Conservation (phyloP, 2,888 invertebrate species). For the Protonemura montana region DNA sequence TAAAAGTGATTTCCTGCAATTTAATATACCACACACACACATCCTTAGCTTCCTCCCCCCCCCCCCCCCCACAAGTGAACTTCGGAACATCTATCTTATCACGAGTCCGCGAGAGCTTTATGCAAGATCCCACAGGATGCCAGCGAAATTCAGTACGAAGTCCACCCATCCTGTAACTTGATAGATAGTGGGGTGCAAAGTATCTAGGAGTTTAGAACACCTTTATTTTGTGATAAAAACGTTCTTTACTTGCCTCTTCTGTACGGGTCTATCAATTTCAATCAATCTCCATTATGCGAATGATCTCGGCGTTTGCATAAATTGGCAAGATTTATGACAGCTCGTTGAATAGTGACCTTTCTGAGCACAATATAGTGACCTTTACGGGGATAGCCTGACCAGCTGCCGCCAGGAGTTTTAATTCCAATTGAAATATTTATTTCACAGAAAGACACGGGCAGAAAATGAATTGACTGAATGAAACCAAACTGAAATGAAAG, state of each 20-base stretch:
- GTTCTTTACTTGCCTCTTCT: not conserved
- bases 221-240: not conserved
- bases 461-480: not conserved
- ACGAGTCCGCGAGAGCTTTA: not conserved
- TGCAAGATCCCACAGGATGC: too few relatives aligned
- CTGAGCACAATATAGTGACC: conserved; percentile 1
- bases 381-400: conserved; percentile 15
- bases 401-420: not conserved
- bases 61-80: not conserved
- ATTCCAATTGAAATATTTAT: conserved; percentile 1
- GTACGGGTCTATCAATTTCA: conserved; percentile 17
- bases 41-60: not conserved
- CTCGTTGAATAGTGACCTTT: conserved; percentile 36
- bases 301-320: conserved; percentile 29
- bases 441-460: not conserved
- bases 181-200: not conserved
- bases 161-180: conserved; percentile 12
- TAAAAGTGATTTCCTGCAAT: not conserved
- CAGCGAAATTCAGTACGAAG: not conserved
- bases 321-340: not conserved
- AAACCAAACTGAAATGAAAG: not conserved
- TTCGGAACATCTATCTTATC: not conserved
- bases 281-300: conserved; percentile 33
- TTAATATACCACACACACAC: not conserved
- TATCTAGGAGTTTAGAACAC: not conserved